Base-by-base conservation (phyloP, 2,888 invertebrate genomes). In the Baronia brevicornis region DNA sequence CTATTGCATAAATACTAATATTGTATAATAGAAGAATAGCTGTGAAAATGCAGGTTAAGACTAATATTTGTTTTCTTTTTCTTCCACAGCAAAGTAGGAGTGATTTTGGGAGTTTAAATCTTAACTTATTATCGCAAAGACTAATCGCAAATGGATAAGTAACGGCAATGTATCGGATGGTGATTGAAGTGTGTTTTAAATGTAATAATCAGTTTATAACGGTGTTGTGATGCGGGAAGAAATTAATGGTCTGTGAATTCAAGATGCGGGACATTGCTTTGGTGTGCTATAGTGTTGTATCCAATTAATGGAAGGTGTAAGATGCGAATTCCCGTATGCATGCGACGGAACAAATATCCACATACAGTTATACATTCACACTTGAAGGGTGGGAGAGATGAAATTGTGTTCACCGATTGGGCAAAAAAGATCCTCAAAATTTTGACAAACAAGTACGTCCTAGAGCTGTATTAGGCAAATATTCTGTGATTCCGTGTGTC, bases 251-350 rank as follows among this genome's bases (percentile, higher is more conserved):
- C 49, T 48, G 66, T 47, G 66, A 68, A 64, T 59, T 49, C 23
- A 46, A 63, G 73, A 57, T 44, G 78, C 61, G 41, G 77, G 84
- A 84, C 82, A 79, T 65, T 70, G 69, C 63, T 71, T 60, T 78
- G 84, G 80, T 71, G 72, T 78, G 84, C n/a, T n/a, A 63, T 67
- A 78, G 84, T 82, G 84, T 82, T 84, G 84, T 84, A 82, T 84
- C 84, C 84, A 73, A 65, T 74, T 63, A 64, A 70, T 78, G 82
- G 84, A 82, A 82, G 80, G 73, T 58, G 66, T 54, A 48, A 64
- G 70, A 50, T 48, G 65, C 72, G 62, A 65, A 63, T 72, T 79
- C 80, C 82, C 80, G 78, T 63, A 62, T 60, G 64, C 54, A 55
- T 41, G 58, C 48, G 51, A 58, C 51, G 45, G 54, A 70, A 60